Percentiles rank a stretch among this genome's conserved stretches.
phyloP scores from a whole-genome alignment of 1,140 invertebrate species.

The Conus ventricosus region DNA sequence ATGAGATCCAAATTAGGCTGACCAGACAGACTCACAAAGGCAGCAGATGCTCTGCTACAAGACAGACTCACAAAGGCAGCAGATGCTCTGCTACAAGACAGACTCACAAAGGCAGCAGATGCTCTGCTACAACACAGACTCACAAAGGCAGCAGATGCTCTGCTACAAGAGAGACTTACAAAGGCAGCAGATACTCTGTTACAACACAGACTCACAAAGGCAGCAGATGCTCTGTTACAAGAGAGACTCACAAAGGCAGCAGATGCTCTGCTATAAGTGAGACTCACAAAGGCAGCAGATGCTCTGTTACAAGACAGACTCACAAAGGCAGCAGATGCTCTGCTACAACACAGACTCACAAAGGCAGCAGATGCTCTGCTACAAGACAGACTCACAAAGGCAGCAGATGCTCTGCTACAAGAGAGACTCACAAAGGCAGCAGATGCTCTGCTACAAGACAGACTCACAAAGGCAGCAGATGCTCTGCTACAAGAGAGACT shows the following conservation, averaged over 20 bases:
- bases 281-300: too few species aligned
- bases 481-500: too few species aligned
- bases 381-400: conserved; percentile 12
- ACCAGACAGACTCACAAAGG: neutral
- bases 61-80: neutral
- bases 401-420: neutral
- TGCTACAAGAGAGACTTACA: too few species aligned
- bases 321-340: too few species aligned
- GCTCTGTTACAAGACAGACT: too few species aligned
- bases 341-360: neutral
- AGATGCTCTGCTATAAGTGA: too few species aligned
- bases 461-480: too few species aligned
- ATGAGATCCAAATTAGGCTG: too few species aligned
- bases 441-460: conserved; percentile 50
- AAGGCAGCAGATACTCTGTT: too few species aligned
- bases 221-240: too few species aligned
- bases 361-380: neutral
- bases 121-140: conserved; percentile 38
- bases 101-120: neutral
- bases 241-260: too few species aligned
- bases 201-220: too few species aligned
- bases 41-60: neutral
- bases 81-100: neutral
- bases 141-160: conserved; percentile 71
- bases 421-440: conserved; percentile 69